Evolutionary conservation across 2,888 invertebrate species (phyloP), one percentile per base, ranked within the genome.

Genomic region (Dinocampus coccinellae): DNA sequence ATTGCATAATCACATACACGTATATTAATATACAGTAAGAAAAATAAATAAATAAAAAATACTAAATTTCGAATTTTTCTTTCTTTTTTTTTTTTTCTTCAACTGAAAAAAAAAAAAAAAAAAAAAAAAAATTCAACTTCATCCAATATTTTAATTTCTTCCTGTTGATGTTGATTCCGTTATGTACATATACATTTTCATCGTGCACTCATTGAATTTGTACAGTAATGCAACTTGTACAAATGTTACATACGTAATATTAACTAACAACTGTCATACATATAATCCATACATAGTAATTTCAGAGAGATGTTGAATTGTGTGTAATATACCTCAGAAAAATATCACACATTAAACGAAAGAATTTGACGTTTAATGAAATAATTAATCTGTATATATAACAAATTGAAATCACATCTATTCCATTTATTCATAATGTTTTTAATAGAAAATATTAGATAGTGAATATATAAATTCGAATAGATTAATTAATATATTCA

Each of bases 271-370:
- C 61, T 75, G 61, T 62, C 13, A 29, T 57, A 13, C 66, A 75
- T 75, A 75, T 81, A 81, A 83, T 83, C 83, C 84, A 81, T 82
- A 84, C 81, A 83, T 83, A 84, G 84, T 80, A 81, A 82, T 81
- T 77, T 13, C 16, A 57, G 75, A 72, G 79, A 77, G 69, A 66
- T 57, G 52, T 36, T 29, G 53, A 11, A 55, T 61, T 64, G 36
- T 26, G 26, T 10, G 20, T 34, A 33, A 4, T 33, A n/a, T 20
- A n/a, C 24, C 26, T n/a, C n/a, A n/a, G n/a, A n/a, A n/a, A 57
- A 20, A 7, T 20, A 33, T 26, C 26, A 13, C 29, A 60, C 34
- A n/a, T 29, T 33, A 3, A 29, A 2, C 16, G 16, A 42, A 42
- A 42, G n/a, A n/a, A n/a, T n/a, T n/a, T n/a, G n/a, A n/a, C n/a